Conservation (phyloP, 1,140 invertebrate species). For the Cyclargus thomasi region DNA sequence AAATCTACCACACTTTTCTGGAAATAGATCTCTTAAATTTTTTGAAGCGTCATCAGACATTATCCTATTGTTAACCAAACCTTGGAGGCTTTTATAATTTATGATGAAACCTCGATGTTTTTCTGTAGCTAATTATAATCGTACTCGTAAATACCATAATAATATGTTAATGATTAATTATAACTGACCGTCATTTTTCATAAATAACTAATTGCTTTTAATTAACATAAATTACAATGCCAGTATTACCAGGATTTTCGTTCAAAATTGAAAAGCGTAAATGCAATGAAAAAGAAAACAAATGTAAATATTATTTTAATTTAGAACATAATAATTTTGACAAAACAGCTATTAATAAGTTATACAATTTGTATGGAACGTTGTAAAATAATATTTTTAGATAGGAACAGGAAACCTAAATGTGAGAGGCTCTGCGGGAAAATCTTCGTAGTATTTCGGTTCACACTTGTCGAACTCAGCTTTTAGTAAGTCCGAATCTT, state of each 20-base stretch:
- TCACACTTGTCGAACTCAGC: slow-evolving; percentile 46
- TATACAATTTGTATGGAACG: not conserved
- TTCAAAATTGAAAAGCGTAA: no score
- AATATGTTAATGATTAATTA: no score
- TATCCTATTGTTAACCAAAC: no score
- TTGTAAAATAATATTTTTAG: slow-evolving; percentile 22
- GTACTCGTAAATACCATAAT: not conserved
- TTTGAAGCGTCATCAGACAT: no score
- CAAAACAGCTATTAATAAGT: not conserved
- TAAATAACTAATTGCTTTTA: not conserved
- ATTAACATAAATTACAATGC: not conserved
- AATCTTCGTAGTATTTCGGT: slow-evolving; percentile 57
- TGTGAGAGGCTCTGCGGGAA: slow-evolving; percentile 42
- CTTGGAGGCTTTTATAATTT: no score
- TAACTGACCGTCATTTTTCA: no score
- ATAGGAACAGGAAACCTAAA: slow-evolving; percentile 58
- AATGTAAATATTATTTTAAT: no score
- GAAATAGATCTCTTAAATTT: no score
- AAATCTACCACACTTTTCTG: no score
- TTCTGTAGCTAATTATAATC: not conserved
- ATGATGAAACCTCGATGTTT: no score
- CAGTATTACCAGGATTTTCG: not conserved
- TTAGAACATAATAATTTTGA: not conserved
- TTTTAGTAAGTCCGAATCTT: slow-evolving; percentile 31
- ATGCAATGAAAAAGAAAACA: no score